These are phyloP conservation scores for Ceyx margarethae DNA, from an alignment of 2,113 vertebrate species.

Conservation along the genomic window DNA sequence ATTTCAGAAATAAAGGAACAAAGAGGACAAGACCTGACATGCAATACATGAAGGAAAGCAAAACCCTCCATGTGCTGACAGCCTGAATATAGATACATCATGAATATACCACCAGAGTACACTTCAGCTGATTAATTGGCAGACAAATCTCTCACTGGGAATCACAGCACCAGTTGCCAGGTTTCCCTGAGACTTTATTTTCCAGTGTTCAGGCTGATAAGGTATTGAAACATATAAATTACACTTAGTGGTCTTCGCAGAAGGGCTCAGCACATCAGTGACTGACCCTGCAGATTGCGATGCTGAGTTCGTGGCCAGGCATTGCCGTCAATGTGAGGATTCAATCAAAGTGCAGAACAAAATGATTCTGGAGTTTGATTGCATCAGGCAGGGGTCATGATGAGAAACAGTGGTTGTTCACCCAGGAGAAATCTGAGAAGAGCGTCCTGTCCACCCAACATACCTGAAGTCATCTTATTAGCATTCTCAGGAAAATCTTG, in stretches of 20 bases:
- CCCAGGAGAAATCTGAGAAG: conserved; percentile 8
- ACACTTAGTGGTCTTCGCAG: neutral
- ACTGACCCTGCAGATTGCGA: neutral
- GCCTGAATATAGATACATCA: neutral
- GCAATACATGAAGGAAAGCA: neutral
- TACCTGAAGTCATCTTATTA: neutral
- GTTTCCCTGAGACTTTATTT: neutral
- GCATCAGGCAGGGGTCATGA: conserved; percentile 11
- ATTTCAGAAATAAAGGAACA: neutral
- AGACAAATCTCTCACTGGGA: neutral
- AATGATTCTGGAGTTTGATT: conserved; percentile 22
- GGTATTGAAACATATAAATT: neutral
- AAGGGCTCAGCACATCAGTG: neutral
- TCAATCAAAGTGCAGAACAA: conserved; percentile 6
- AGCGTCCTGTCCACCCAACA: neutral
- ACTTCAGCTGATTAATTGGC: neutral
- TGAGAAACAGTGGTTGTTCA: neutral
- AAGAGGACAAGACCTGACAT: neutral
- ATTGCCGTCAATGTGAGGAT: neutral
- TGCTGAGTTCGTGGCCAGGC: neutral
- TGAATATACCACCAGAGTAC: neutral
- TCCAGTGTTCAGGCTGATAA: neutral
- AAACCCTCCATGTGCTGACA: neutral
- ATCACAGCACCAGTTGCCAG: neutral
- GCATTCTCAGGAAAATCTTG: neutral